Evolutionary conservation across 2,113 vertebrate genomes (phyloP).

Genomic region (Elgaria multicarinata): DNA sequence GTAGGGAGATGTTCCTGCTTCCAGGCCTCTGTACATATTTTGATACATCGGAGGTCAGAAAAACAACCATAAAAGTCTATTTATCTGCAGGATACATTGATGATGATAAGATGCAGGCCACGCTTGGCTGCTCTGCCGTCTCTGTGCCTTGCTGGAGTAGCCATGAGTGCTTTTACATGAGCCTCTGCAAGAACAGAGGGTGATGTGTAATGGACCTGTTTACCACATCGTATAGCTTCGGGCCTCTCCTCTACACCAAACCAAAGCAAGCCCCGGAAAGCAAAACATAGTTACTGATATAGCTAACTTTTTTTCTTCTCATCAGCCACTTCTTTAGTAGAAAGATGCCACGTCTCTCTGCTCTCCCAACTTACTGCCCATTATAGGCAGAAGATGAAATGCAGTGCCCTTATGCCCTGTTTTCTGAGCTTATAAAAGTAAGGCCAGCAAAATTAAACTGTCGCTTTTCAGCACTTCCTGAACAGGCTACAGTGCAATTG

Average conservation of each 20-base stretch:
- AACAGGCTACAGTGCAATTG: slow-evolving; percentile 30
- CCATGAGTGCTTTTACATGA: neutral
- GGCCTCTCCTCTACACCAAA: neutral
- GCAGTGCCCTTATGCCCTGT: neutral
- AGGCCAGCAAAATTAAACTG: slow-evolving; percentile 12
- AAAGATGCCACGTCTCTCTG: neutral
- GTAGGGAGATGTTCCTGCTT: neutral
- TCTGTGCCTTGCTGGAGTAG: neutral
- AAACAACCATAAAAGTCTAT: neutral
- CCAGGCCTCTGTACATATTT: neutral
- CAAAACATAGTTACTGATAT: neutral
- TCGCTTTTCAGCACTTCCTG: slow-evolving; percentile 22
- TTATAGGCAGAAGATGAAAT: neutral
- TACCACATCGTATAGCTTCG: neutral
- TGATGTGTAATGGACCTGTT: neutral
- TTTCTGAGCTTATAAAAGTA: neutral
- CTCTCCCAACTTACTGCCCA: neutral
- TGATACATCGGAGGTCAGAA: neutral
- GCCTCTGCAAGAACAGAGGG: neutral
- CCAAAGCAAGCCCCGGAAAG: neutral
- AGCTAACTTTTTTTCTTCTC: neutral
- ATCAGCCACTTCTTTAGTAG: neutral
- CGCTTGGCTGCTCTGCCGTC: neutral
- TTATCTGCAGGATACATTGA: neutral
- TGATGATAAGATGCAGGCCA: neutral